phyloP scores from a whole-genome alignment of 2,113 vertebrate genomes.

The Verasper variegatus region DNA sequence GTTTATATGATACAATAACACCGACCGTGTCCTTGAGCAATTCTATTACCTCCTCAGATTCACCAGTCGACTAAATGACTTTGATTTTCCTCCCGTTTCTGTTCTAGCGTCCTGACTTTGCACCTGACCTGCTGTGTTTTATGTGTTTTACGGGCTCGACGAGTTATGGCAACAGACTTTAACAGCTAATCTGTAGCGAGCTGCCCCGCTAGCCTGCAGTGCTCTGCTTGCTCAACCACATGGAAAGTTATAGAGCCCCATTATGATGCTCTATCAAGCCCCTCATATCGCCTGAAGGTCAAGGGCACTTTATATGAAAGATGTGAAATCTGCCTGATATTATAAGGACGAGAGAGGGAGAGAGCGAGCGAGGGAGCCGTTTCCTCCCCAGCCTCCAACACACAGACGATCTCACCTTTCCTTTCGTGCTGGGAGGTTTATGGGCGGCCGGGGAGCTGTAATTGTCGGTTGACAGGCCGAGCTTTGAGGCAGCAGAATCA shows the following conservation, averaged over 20 bases:
- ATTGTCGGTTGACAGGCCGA: slow-evolving; percentile 42
- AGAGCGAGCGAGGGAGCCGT: neutral
- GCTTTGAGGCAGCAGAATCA: slow-evolving; percentile 47
- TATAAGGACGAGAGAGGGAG: slow-evolving; percentile 18
- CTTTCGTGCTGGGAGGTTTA: slow-evolving; percentile 52
- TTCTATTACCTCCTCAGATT: neutral
- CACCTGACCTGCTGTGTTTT: slow-evolving; percentile 35
- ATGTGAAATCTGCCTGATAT: slow-evolving; percentile 61
- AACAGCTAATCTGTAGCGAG: slow-evolving; percentile 59
- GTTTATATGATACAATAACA: neutral
- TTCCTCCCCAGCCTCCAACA: slow-evolving; percentile 44
- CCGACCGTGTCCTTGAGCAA: neutral
- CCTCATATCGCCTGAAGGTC: slow-evolving; percentile 58
- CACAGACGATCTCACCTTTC: slow-evolving; percentile 58
- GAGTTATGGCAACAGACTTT: slow-evolving; percentile 60
- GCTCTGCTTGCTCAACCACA: slow-evolving; percentile 60
- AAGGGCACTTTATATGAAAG: slow-evolving; percentile 64
- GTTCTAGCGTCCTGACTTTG: slow-evolving; percentile 3
- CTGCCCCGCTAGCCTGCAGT: slow-evolving; percentile 20
- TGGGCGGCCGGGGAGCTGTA: slow-evolving; percentile 45
- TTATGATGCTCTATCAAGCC: slow-evolving; percentile 55
- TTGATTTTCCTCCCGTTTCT: neutral
- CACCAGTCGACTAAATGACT: neutral
- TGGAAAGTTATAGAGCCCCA: slow-evolving; percentile 57
- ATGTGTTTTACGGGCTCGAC: slow-evolving; percentile 41